Conservation (phyloP, 2,797 vertebrate species). For the Valencia hispanica region DNA sequence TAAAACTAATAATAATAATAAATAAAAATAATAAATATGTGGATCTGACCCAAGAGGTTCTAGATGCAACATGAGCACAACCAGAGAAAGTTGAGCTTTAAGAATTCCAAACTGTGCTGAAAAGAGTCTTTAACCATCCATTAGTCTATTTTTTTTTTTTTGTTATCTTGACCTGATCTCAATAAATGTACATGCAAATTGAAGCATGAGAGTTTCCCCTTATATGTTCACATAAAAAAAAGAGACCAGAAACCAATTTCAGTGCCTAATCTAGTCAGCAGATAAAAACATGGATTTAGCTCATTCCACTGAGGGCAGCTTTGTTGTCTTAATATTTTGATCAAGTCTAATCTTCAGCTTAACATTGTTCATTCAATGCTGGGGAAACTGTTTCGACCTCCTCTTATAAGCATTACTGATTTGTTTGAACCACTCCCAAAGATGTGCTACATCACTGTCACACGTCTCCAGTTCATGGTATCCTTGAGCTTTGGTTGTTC, state of each 20-base stretch:
- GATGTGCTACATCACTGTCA: background rate
- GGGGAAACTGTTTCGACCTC: background rate
- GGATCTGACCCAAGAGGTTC: background rate
- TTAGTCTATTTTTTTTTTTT: no score
- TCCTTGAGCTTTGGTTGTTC: background rate
- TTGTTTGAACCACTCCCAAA: background rate
- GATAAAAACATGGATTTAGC: constrained; percentile 12
- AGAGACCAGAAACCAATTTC: constrained; percentile 4
- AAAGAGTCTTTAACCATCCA: no score
- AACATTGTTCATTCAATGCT: constrained; percentile 34
- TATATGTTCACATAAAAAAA: background rate
- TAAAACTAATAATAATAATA: background rate
- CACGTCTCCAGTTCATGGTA: background rate
- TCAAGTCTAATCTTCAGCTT: constrained; percentile 35
- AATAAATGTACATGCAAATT: background rate
- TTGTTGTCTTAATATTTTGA: constrained; percentile 13
- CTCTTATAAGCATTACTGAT: background rate
- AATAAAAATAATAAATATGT: background rate
- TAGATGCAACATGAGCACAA: background rate
- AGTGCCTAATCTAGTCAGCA: constrained; percentile 17
- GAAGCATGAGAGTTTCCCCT: background rate
- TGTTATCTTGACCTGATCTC: background rate
- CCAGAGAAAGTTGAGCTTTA: background rate
- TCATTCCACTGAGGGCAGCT: constrained; percentile 21
- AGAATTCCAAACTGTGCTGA: background rate